Evolutionary conservation across 2,113 vertebrate genomes (phyloP), one percentile per base, ranked within the genome.

Genomic region (Salminus brasiliensis): DNA sequence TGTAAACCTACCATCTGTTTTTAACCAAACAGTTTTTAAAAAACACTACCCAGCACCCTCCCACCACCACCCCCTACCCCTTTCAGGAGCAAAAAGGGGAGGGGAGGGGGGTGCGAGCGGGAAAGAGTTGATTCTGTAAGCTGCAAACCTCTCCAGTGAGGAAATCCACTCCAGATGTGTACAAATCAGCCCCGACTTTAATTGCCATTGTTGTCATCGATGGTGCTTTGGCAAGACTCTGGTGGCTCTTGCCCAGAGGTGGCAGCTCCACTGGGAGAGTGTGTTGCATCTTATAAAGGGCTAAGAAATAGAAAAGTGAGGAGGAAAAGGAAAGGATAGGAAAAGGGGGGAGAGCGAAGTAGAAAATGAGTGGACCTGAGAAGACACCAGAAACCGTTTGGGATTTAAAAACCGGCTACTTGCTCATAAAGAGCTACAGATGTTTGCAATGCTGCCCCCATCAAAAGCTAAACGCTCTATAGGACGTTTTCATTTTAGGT

Each of bases 91-190:
- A 45, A 32, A 34, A 72, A 68, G 39, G 66, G 21, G 27, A 52
- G 49, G 79, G 69, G 53, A 52, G 21, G 70, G 57, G 43, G 23
- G 72, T 66, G 66, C 74, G 65, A 71, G 47, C 18, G 76, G 67
- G 41, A 67, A 55, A 34, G 43, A 69, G 59, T 74, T 79, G 78
- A 59, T 72, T 76, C 27, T 85, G 59, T 65, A 39, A 29, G 47
- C 73, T 74, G 68, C 49, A n/a, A 41, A 72, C 47, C 83, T 60
- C 80, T 88, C 78, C 87, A 84, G 81, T 88, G 84, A 80, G 81
- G 27, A 92, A 92, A 93, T 89, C 36, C 81, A 81, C 83, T 90
- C 91, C 92, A 93, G 92, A 93, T 93, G 92, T 92, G 84, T 83
- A 85, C 83, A 86, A 89, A 93, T 88, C 85, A 68, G 83, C 80